Percentiles rank a stretch among this genome's conserved stretches.
Conservation (phyloP, 1,140 invertebrate genomes). For the Drosophila arizonae region DNA sequence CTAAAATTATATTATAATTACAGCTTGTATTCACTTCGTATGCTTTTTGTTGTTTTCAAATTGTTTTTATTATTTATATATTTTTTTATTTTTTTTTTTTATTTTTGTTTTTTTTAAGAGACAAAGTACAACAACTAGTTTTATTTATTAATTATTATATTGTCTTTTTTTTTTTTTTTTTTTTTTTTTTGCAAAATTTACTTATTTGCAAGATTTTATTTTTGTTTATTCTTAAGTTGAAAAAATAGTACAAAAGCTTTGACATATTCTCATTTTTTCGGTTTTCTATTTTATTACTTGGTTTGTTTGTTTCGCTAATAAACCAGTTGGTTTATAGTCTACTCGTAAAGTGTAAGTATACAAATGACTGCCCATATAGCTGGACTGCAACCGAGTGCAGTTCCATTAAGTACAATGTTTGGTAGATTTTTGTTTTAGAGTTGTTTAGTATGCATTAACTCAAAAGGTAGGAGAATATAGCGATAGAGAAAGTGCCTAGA, state of each 20-base stretch:
- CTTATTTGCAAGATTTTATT: conserved; percentile 34
- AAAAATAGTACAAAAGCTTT: conserved; percentile 82
- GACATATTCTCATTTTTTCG: conserved; percentile 47
- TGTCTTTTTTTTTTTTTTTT: no score
- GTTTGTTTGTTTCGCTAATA: conserved; percentile 49
- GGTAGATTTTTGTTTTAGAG: conserved; percentile 40
- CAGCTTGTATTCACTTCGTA: conserved; percentile 61
- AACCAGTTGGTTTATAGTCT: conserved; percentile 57
- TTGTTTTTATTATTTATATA: conserved; percentile 42
- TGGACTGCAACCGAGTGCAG: conserved; percentile 64
- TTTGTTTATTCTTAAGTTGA: conserved; percentile 54
- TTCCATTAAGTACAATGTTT: conserved; percentile 69
- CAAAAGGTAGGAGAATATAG: conserved; percentile 66
- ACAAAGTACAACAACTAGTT: conserved; percentile 82
- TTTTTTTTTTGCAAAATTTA: conserved; percentile 52
- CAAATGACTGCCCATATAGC: conserved; percentile 83
- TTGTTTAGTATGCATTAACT: conserved; percentile 70
- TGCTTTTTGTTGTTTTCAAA: conserved; percentile 38
- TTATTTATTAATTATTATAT: conserved; percentile 44
- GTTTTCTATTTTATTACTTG: conserved; percentile 48
- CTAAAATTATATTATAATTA: conserved; percentile 75
- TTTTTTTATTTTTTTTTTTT: conserved; percentile 42
- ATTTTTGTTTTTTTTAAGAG: conserved; percentile 51
- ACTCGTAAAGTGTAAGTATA: conserved; percentile 67
- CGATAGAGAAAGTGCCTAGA: conserved; percentile 55